phyloP scores from a whole-genome alignment of 1,140 invertebrate species.

The Rhizoglyphus robini region DNA sequence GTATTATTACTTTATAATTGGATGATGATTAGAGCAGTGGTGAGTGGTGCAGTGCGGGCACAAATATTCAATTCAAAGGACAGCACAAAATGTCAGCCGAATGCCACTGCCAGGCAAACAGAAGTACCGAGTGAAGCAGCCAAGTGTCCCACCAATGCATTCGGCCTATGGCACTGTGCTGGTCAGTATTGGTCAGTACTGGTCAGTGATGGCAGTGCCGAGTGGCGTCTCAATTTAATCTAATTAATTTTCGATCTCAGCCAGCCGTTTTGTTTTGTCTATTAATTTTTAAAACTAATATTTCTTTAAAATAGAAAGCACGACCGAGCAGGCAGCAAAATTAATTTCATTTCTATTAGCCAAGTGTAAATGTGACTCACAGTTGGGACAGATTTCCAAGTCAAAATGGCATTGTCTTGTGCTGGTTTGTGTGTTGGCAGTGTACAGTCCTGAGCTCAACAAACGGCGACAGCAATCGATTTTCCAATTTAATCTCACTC shows the following conservation, averaged over 20 bases:
- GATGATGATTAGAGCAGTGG: not conserved
- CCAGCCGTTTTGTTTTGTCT: not conserved
- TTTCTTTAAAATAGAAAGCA: constrained; percentile 7
- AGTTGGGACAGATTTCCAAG: constrained; percentile 8
- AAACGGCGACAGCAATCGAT: not conserved
- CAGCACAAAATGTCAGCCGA: not conserved
- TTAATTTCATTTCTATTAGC: not conserved
- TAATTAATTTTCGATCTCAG: constrained; percentile 12
- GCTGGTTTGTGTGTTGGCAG: not conserved
- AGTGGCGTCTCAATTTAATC: constrained; percentile 5
- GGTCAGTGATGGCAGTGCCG: not conserved
- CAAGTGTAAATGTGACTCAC: not conserved
- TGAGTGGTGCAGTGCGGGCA: not conserved
- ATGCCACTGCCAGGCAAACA: too few species aligned
- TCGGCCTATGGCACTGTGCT: not conserved
- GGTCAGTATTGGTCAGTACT: too few species aligned
- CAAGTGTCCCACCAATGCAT: not conserved
- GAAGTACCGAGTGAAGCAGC: not conserved
- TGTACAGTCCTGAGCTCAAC: not conserved
- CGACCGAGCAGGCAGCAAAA: not conserved
- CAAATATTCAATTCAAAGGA: not conserved
- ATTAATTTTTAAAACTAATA: constrained; percentile 16
- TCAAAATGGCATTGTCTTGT: not conserved
- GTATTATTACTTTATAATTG: constrained; percentile 10
- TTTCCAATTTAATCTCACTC: constrained; percentile 3